phyloP scores from a whole-genome alignment of 2,113 vertebrate species.

The Solea senegalensis region DNA sequence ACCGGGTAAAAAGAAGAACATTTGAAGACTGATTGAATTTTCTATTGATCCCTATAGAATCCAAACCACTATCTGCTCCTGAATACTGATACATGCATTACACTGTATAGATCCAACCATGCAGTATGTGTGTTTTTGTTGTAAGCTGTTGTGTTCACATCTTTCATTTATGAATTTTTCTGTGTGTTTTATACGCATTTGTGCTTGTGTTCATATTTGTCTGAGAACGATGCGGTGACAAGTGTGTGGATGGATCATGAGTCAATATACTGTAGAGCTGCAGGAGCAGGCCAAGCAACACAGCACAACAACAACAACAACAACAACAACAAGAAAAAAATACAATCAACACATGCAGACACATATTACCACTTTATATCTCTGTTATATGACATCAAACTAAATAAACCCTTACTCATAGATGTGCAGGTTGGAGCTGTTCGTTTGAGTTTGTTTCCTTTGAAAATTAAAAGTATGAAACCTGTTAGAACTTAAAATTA shows the following conservation, averaged over 20 bases:
- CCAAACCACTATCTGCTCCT: slow-evolving; percentile 54
- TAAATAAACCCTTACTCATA: no score
- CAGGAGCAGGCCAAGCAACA: not conserved
- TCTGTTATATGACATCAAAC: not conserved
- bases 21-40: slow-evolving; percentile 40
- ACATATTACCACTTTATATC: not conserved
- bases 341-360: no score
- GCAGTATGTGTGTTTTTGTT: slow-evolving; percentile 40
- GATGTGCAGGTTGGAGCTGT: not conserved
- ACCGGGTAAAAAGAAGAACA: slow-evolving; percentile 18
- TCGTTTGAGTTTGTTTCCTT: not conserved
- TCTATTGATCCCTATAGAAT: slow-evolving; percentile 72
- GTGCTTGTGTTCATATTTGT: slow-evolving; percentile 13
- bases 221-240: slow-evolving; percentile 4
- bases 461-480: no score
- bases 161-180: not conserved
- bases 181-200: not conserved
- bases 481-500: no score
- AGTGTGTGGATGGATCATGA: slow-evolving; percentile 42
- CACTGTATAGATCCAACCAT: slow-evolving; percentile 64
- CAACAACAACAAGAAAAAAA: not conserved
- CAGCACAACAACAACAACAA: not conserved
- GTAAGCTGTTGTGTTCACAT: slow-evolving; percentile 20
- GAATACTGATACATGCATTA: slow-evolving; percentile 77
- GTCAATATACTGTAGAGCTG: slow-evolving; percentile 36